Percentiles rank a stretch among this genome's conserved stretches.
Conservation (phyloP, 2,797 vertebrate species). For the Pachyuromys duprasi region DNA sequence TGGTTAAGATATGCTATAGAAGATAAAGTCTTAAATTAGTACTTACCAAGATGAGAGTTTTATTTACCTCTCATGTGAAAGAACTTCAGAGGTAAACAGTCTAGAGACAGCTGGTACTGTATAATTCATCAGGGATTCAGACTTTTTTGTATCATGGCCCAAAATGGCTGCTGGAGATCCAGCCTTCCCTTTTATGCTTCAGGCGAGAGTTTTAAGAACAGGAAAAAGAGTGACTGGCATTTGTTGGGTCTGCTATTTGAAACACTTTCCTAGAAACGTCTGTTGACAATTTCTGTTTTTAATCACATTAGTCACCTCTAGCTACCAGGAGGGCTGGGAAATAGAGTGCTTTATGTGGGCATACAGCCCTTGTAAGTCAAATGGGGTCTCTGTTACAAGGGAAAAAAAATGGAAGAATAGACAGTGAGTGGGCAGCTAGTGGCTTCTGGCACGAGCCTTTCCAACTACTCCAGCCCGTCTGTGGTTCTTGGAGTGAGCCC, state of each 20-base stretch:
- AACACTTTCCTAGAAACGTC: conserved; percentile 39
- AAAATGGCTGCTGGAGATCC: conserved; percentile 23
- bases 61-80: not conserved
- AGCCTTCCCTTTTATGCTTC: conserved; percentile 25
- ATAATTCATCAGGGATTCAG: not conserved
- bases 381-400: conserved; percentile 65
- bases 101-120: not conserved
- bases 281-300: conserved; percentile 51
- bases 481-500: conserved; percentile 62
- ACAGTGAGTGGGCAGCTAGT: conserved; percentile 69
- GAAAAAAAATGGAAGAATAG: conserved; percentile 72
- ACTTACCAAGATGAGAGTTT: not conserved
- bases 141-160: not conserved
- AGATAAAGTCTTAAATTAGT: not conserved
- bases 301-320: conserved; percentile 43
- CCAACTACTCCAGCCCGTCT: conserved; percentile 62
- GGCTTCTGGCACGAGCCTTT: conserved; percentile 78
- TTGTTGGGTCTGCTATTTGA: conserved; percentile 30
- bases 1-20: not conserved
- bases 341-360: conserved; percentile 66
- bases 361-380: conserved; percentile 54
- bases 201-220: conserved; percentile 34
- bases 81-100: not conserved
- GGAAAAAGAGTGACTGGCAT: conserved; percentile 9
- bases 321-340: conserved; percentile 53